A percentile compares a stretch with the other conserved stretches of the same genome.
Evolutionary conservation across 2,113 vertebrate genomes (phyloP).

Genomic region (Salvelinus sp.): DNA sequence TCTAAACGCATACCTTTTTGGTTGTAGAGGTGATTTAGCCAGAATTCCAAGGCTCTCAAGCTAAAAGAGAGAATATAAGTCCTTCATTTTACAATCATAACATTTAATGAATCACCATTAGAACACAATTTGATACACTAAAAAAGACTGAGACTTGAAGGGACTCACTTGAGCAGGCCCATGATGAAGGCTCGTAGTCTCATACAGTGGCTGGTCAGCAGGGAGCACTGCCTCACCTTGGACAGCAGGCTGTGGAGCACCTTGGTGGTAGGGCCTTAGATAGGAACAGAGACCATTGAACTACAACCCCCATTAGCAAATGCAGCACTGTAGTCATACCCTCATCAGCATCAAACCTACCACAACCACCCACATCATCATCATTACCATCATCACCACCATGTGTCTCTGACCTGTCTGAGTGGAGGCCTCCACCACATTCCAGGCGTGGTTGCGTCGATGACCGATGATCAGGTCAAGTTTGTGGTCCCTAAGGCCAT

Average conservation of each 20-base stretch:
- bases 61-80: conserved; percentile 64
- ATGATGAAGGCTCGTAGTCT: conserved; percentile 93
- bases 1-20: conserved; percentile 77
- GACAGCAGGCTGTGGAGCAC: conserved; percentile 83
- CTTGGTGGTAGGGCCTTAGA: conserved; percentile 84
- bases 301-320: neutral
- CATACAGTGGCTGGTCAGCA: conserved; percentile 87
- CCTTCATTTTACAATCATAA: neutral
- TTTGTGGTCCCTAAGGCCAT: conserved; percentile 87
- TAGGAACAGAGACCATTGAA: conserved; percentile 1
- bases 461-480: conserved; percentile 91
- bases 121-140: too few species aligned
- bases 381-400: neutral
- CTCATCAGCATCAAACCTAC: neutral
- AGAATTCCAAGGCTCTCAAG: conserved; percentile 90
- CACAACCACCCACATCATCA: neutral
- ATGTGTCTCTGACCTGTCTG: conserved; percentile 76
- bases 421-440: conserved; percentile 87
- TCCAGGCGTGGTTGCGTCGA: conserved; percentile 87
- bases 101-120: neutral
- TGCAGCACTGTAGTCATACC: neutral
- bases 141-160: too few species aligned
- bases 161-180: conserved; percentile 93
- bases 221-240: conserved; percentile 83
- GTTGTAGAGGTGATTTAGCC: conserved; percentile 90